Conservation (phyloP, 2,797 vertebrate species). For the Forpus xanthops region DNA sequence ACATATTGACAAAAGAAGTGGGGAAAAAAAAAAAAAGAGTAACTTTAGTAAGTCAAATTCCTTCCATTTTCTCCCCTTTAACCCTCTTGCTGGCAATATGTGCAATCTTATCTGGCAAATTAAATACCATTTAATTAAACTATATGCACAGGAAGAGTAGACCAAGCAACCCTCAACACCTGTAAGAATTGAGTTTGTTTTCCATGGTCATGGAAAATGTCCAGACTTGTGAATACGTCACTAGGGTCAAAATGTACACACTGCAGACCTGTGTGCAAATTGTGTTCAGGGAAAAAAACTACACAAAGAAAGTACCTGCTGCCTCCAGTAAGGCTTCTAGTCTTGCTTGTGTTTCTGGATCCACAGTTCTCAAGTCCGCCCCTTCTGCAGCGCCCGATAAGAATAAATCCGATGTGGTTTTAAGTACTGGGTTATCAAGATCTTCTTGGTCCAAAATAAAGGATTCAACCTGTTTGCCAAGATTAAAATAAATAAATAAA, state of each 20-base stretch:
- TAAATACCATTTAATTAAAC: not conserved
- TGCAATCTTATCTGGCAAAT: not conserved
- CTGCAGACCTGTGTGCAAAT: not conserved
- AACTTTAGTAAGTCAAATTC: not conserved
- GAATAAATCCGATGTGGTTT: conserved; percentile 97
- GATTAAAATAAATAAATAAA: conserved; percentile 8
- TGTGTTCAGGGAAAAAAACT: not conserved
- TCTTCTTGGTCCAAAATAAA: conserved; percentile 99
- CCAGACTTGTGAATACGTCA: not conserved
- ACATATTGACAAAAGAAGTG: not conserved
- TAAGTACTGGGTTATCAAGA: conserved; percentile 98
- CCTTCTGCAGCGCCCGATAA: conserved; percentile 95
- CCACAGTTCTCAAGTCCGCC: conserved; percentile 94
- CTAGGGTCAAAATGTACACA: not conserved
- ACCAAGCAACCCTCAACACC: not conserved
- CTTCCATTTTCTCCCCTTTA: not conserved
- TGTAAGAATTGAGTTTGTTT: not conserved
- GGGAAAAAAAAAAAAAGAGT: not conserved
- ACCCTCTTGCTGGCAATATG: not conserved
- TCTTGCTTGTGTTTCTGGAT: conserved; percentile 97
- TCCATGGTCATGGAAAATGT: not conserved
- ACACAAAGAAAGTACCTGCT: conserved; percentile 83
- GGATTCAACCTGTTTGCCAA: conserved; percentile 90
- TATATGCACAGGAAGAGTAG: not conserved
- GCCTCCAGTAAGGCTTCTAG: conserved; percentile 97